Base-by-base conservation (phyloP, 1,140 invertebrate genomes). In the Pseudomyrmex pallidus region DNA sequence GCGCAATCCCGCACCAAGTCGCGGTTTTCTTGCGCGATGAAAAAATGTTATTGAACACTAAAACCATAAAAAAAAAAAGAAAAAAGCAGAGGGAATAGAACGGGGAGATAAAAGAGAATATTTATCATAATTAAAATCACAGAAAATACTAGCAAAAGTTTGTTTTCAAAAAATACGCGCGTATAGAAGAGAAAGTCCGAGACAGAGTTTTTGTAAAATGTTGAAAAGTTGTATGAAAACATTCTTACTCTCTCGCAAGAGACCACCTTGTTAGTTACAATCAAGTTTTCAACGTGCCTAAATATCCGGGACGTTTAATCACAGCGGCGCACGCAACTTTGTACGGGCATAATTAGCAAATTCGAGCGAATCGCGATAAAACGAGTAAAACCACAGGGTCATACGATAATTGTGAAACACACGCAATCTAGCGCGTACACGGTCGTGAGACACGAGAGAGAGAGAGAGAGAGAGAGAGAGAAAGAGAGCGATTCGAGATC, bases 241-340 rank as follows among this genome's bases (percentile, higher is more conserved):
- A 20, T 3, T 2, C 12, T 22, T 59, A 20, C 57, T 35, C 13
- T 17, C 8, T 46, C 46, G 4, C 8, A n/a, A 25, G 22, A 7
- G 22, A 7, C 5, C 15, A 35, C 15, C 20, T 52, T 10, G 13
- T 56, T 56, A n/a, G 17, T 3, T 54, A 20, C 25, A 56, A 57
- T 72, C 50, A 72, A 70, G 57, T 78, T 59, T 54, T 68, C 64
- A 48, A 66, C 20, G 9, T 35, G 3, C 0, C 13, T 10, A 20
- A 57, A 25, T 68, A 22, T 68, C 12, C 12, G 1, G 1, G 1
- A 57, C 10, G 44, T 12, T 56, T 56, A 68, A 78, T 22, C 17
- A 20, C 9, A 22, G 63, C 35, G 9, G 7, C 50, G 54, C 15
- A n/a, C 52, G 20, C 25, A 2, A 20, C 54, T 57, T 68, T 44